Evolutionary conservation across 1,140 invertebrate genomes (phyloP).

Genomic region (Diabrotica undecimpunctata): DNA sequence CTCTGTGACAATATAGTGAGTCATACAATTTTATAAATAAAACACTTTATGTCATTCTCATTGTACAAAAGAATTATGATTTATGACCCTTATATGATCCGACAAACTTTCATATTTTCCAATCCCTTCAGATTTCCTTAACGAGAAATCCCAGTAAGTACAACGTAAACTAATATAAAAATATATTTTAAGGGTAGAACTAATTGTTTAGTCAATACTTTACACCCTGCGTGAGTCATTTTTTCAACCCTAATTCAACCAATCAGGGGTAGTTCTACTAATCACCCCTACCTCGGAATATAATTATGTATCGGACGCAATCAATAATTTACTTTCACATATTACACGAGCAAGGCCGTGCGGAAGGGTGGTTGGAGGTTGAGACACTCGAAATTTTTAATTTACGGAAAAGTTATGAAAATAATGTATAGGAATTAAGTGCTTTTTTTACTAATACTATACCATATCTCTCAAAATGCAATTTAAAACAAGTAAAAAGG

Average conservation of each 20-base stretch:
- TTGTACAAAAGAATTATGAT: too few species aligned
- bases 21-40: too few species aligned
- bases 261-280: slow-evolving; percentile 45
- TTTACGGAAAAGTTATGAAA: too few species aligned
- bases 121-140: slow-evolving; percentile 9
- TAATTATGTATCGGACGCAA: slow-evolving; percentile 49
- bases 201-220: slow-evolving; percentile 52
- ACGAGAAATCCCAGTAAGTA: slow-evolving; percentile 17
- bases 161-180: slow-evolving; percentile 33
- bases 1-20: too few species aligned
- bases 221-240: slow-evolving; percentile 51
- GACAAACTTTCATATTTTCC: not conserved
- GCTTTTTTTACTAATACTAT: too few species aligned
- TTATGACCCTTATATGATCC: too few species aligned
- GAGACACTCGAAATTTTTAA: too few species aligned
- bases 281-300: slow-evolving; percentile 46
- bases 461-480: too few species aligned
- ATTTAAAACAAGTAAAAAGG: too few species aligned
- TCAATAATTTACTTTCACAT: slow-evolving; percentile 48
- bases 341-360: slow-evolving; percentile 30
- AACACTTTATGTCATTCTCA: too few species aligned
- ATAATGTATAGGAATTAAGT: too few species aligned
- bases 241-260: slow-evolving; percentile 48
- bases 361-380: too few species aligned
- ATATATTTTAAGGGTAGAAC: slow-evolving; percentile 40